Evolutionary conservation across 2,888 invertebrate species (phyloP), one percentile per base, ranked within the genome.

Genomic region (Melitaea athalia): DNA sequence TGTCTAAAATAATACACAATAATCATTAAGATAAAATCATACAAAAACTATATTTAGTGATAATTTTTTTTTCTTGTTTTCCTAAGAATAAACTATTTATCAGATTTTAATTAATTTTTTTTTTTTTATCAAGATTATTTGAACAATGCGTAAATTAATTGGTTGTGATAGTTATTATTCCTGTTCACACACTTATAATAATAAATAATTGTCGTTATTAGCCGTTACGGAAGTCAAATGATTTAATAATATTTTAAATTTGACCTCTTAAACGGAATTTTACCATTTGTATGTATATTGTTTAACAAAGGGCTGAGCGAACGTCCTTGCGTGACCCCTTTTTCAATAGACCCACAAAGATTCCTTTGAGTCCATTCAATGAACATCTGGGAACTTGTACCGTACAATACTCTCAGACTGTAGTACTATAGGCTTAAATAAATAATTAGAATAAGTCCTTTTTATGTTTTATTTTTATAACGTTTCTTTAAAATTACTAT

Each of bases 301-400:
- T 60, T 61, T 47, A 62, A 63, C 52, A 62, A 45, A 43, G 64
- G 64, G 11, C 59, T 57, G 17, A 59, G 24, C 49, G 45, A 49
- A 49, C 45, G 61, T 68, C 71, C 72, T 72, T 71, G 71, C 5
- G 65, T 60, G 63, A 67, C 71, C 72, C 72, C 71, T 63, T 64
- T 72, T 50, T 50, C 59, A 33, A 65, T 38, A 50, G 50, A 24
- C 15, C n/a, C 43, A 49, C 38, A 66, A 69, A 69, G 67, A 38
- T 59, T 63, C 72, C 52, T 69, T 72, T 72, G 62, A 68, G 49
- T 43, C 59, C 57, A 64, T 67, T 55, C 53, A 55, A 12, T 57
- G 60, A 53, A 60, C 63, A 66, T 69, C 69, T 71, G 71, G 63
- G 61, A 71, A 67, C 65, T 12, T 47, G 59, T 31, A 43, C 50